Evolutionary conservation across 1,140 invertebrate genomes (phyloP), one percentile per base, ranked within the genome.

Genomic region (Drosophila biarmipes): DNA sequence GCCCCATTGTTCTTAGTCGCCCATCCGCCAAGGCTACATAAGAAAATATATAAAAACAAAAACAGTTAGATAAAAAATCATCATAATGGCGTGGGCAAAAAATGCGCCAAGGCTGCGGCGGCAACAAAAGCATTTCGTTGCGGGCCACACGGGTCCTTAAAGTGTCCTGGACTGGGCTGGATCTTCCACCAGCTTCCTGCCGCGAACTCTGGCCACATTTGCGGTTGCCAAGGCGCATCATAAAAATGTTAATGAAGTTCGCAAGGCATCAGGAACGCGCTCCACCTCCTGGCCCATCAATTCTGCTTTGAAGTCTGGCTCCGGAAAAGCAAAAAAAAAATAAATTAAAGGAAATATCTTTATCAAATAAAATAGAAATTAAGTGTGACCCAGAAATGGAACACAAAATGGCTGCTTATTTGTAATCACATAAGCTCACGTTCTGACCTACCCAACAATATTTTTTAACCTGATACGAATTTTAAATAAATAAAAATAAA

Each of bases 181-280:
- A 56, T 68, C 66, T 72, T 61, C 27, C 35, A 11, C n/a, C 45
- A 29, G 24, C 40, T 63, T 61, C 48, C 62, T 71, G 37, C 55
- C 67, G 69, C 37, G 56, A 53, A 46, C 42, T 54, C 68, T 63
- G 64, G 73, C 76, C 82, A 82, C 66, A 78, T 73, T 76, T 82
- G 84, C 71, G 84, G 82, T 87, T 73, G 84, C 84, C 78, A 87
- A 87, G 82, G 82, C 82, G 82, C 84, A 82, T 87, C 82, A 87
- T 87, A 87, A 87, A 87, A 87, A 87, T 87, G 82, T 87, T 87
- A 87, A 87, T 89, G 82, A 87, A 87, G 82, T 87, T 79, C 74
- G 67, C 69, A 53, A 57, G 69, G 46, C 78, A 68, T 58, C 63
- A 48, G 58, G 63, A 55, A 69, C 68, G 35, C 21, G 7, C 21